These are phyloP conservation scores for Myopa tessellatipennis DNA, from an alignment of 2,888 invertebrate genomes.

Conservation along the genomic window DNA sequence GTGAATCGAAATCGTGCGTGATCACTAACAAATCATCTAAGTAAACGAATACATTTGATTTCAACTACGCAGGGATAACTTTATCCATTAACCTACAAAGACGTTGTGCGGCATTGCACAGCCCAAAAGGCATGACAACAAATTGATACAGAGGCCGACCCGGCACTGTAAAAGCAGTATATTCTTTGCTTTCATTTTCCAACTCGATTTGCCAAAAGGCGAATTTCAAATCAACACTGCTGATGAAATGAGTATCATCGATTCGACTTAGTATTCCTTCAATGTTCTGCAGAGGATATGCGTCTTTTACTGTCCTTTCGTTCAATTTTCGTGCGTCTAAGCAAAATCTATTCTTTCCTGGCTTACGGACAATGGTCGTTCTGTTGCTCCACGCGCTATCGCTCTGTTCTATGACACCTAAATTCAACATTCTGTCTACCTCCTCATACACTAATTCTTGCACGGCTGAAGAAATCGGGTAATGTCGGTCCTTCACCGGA, in stretches of 20 bases:
- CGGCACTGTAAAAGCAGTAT: constrained; percentile 42
- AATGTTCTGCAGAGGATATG: constrained; percentile 30
- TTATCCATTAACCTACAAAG: constrained; percentile 40
- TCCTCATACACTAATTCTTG: constrained; percentile 48
- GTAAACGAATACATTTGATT: constrained; percentile 42
- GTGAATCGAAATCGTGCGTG: constrained; percentile 37
- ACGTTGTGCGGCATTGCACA: constrained; percentile 1
- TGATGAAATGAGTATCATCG: constrained; percentile 32
- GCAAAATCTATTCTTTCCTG: constrained; percentile 50
- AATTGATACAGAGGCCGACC: constrained; percentile 33
- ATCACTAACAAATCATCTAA: constrained; percentile 42
- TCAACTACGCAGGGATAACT: constrained; percentile 22
- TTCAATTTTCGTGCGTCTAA: constrained; percentile 56
- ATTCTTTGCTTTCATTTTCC: constrained; percentile 30
- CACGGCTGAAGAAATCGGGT: constrained; percentile 44
- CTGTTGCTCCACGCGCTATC: constrained; percentile 55
- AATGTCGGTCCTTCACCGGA: constrained; percentile 46
- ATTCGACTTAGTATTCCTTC: constrained; percentile 34
- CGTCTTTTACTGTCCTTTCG: constrained; percentile 40
- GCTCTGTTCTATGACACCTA: constrained; percentile 54
- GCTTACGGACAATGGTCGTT: constrained; percentile 51
- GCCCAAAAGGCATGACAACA: not conserved
- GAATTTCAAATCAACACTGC: constrained; percentile 35
- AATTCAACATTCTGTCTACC: constrained; percentile 55
- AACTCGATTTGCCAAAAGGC: constrained; percentile 41